Evolutionary conservation across 2,888 invertebrate genomes (phyloP).

Genomic region (Eledona agricola): DNA sequence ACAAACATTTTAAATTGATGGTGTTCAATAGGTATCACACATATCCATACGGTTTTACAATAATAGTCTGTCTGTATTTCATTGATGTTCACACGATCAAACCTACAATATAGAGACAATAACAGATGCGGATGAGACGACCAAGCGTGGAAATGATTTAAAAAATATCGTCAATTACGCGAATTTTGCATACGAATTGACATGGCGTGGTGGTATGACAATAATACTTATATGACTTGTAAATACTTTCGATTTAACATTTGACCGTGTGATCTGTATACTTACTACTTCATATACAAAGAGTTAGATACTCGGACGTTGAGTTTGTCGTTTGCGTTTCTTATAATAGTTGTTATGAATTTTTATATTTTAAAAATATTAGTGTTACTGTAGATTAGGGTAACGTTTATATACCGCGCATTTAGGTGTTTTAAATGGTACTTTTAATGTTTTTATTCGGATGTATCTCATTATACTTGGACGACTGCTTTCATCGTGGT

Average conservation of each 20-base stretch:
- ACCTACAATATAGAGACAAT: constrained; percentile 10
- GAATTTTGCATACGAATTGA: constrained; percentile 3
- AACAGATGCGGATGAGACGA: constrained; percentile 9
- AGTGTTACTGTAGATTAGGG: constrained; percentile 32
- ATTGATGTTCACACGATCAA: constrained; percentile 31
- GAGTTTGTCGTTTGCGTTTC: constrained; percentile 17
- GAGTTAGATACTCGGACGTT: constrained; percentile 26
- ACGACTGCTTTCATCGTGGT: constrained; percentile 11
- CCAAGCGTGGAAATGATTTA: constrained; percentile 18
- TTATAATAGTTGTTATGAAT: constrained; percentile 33
- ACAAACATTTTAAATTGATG: constrained; percentile 30
- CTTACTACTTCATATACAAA: constrained; percentile 24
- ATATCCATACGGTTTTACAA: constrained; percentile 29
- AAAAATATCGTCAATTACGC: constrained; percentile 27
- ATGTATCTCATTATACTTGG: constrained; percentile 18
- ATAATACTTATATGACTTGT: constrained; percentile 26
- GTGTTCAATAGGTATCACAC: constrained; percentile 35
- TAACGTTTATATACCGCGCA: constrained; percentile 34
- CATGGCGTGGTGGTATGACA: constrained; percentile 21
- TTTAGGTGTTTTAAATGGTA: constrained; percentile 38
- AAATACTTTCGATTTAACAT: constrained; percentile 31
- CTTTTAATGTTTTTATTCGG: constrained; percentile 33
- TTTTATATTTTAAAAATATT: constrained; percentile 37
- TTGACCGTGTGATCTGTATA: constrained; percentile 34
- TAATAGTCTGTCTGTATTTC: constrained; percentile 20